Conservation (phyloP, 2,888 invertebrate genomes). For the Augiades crinisus region DNA sequence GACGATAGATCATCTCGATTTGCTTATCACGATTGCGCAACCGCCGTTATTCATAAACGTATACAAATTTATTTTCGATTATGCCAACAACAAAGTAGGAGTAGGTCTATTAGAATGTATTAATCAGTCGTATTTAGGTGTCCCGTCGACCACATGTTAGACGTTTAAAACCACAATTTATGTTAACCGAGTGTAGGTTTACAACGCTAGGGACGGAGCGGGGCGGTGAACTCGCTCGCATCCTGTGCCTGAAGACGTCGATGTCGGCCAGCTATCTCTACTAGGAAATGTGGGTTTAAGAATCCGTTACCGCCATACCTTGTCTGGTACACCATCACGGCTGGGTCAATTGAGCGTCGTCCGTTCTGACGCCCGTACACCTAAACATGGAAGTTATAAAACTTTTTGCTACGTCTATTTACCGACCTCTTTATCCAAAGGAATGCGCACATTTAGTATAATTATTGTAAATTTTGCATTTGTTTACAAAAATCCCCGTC, state of each 20-base stretch:
- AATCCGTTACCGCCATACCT: conserved; percentile 66
- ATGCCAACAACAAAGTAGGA: background rate
- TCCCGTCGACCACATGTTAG: conserved; percentile 26
- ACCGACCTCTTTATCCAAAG: conserved; percentile 15
- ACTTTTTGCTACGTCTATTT: conserved; percentile 11
- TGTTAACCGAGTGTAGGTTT: conserved; percentile 60
- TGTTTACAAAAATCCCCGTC: conserved; percentile 31
- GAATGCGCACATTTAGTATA: conserved; percentile 5
- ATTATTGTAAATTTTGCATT: conserved; percentile 28
- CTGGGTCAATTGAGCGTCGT: conserved; percentile 61
- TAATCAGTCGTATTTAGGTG: conserved; percentile 13
- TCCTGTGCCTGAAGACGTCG: conserved; percentile 67
- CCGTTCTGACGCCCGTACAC: conserved; percentile 33
- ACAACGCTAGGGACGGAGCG: conserved; percentile 50
- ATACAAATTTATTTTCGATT: conserved; percentile 15
- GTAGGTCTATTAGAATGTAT: conserved; percentile 13
- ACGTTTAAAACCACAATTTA: conserved; percentile 64
- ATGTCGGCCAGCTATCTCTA: conserved; percentile 67
- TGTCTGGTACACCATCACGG: conserved; percentile 52
- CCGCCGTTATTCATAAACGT: conserved; percentile 2
- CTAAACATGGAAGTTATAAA: conserved; percentile 7
- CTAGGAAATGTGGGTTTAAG: conserved; percentile 75
- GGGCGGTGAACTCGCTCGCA: conserved; percentile 61
- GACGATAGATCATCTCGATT: conserved; percentile 14
- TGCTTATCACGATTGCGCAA: conserved; percentile 14